These are phyloP conservation scores for Mechanitis messenoides DNA, from an alignment of 2,888 invertebrate genomes.

Conservation along the genomic window DNA sequence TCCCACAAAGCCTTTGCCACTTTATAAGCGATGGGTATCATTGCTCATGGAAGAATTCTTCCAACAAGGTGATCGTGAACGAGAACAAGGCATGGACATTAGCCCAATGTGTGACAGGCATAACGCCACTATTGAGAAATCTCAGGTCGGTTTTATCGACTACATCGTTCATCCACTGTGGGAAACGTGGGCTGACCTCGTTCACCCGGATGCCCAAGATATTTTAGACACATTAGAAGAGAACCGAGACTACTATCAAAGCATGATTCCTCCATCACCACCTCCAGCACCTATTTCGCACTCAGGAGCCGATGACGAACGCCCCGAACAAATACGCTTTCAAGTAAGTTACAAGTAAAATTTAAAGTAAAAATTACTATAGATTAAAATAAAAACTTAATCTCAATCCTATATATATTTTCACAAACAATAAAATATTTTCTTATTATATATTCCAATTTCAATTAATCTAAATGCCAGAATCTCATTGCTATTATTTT, in stretches of 20 bases:
- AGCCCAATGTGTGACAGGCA: conserved; percentile 99
- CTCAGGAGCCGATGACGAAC: conserved; percentile 75
- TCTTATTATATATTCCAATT: no score
- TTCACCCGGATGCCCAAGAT: conserved; percentile 98
- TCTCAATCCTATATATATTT: no score
- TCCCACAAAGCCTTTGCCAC: conserved; percentile 94
- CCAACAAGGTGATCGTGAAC: conserved; percentile 97
- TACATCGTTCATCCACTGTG: conserved; percentile 99
- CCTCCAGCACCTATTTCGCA: conserved; percentile 77
- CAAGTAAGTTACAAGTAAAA: conserved; percentile 68
- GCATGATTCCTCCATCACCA: conserved; percentile 96
- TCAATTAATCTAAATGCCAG: no score
- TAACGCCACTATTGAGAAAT: conserved; percentile 97
- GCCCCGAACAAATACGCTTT: conserved; percentile 84
- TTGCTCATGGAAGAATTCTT: conserved; percentile 99
- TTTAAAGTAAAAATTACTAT: neutral
- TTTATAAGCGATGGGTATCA: conserved; percentile 96
- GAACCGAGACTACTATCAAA: conserved; percentile 97
- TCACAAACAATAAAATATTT: no score
- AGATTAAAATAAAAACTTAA: no score
- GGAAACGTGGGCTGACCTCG: conserved; percentile 99
- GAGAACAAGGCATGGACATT: conserved; percentile 96
- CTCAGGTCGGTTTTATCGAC: conserved; percentile 99
- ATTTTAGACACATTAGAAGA: conserved; percentile 98
- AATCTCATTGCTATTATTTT: neutral